Percentiles rank a stretch among this genome's conserved stretches.
Conservation (phyloP, 2,113 vertebrate species). For the Festucalex cinctus region DNA sequence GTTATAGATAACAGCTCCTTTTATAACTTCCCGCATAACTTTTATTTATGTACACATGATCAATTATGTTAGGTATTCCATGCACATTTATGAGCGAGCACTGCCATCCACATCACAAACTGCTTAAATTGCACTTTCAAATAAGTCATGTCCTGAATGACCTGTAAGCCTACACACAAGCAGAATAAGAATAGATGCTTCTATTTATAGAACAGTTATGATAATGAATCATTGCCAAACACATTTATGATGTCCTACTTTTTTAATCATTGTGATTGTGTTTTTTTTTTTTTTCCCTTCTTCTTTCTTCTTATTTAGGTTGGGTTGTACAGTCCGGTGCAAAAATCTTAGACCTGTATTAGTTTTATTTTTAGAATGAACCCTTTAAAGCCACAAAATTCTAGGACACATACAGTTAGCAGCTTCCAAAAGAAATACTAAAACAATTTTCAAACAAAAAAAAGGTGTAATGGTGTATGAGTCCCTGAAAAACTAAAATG, state of each 20-base stretch:
- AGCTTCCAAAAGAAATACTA: conserved; percentile 3
- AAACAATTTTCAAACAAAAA: neutral
- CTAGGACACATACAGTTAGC: neutral
- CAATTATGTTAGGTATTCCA: neutral
- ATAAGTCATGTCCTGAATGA: conserved; percentile 51
- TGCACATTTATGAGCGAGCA: conserved; percentile 9
- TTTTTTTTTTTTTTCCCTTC: neutral
- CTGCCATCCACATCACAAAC: conserved; percentile 20
- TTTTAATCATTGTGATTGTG: conserved; percentile 38
- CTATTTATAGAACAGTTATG: conserved; percentile 69
- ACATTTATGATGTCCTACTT: conserved; percentile 62
- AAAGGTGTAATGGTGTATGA: too few species aligned
- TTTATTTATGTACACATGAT: neutral
- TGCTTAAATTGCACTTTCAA: conserved; percentile 47
- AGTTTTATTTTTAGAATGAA: neutral
- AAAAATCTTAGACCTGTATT: neutral
- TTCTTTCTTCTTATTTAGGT: too few species aligned
- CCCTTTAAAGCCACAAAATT: neutral
- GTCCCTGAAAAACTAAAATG: too few species aligned
- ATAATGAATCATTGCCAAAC: conserved; percentile 68
- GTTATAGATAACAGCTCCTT: neutral
- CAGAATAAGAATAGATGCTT: conserved; percentile 46
- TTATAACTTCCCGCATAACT: neutral
- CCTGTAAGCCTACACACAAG: conserved; percentile 48
- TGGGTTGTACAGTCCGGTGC: neutral